phyloP scores from a whole-genome alignment of 2,888 invertebrate species.

The Lochmaea capreae region DNA sequence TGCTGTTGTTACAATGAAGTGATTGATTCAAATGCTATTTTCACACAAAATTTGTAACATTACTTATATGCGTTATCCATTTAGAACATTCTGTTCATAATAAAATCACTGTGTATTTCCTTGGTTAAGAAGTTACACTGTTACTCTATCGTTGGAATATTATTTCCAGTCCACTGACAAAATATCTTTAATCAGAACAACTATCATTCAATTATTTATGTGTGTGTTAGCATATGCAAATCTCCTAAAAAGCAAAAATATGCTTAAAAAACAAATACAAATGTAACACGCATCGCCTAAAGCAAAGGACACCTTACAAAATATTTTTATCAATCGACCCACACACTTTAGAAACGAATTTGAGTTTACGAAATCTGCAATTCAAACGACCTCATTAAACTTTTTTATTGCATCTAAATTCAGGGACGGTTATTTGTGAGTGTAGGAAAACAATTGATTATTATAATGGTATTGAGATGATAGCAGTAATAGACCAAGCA shows the following conservation, averaged over 20 bases:
- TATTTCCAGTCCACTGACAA: no score
- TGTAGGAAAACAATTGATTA: not conserved
- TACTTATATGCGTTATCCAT: no score
- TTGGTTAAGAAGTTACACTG: no score
- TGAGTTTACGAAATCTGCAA: not conserved
- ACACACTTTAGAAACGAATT: constrained; percentile 3
- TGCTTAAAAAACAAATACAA: not conserved
- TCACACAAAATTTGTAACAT: no score
- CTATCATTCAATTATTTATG: not conserved
- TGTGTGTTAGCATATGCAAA: not conserved
- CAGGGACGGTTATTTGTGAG: not conserved
- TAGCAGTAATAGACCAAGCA: no score
- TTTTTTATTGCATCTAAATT: constrained; percentile 9
- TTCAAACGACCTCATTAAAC: constrained; percentile 6
- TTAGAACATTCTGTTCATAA: no score
- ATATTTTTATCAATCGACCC: constrained; percentile 12
- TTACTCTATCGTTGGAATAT: no score
- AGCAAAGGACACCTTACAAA: constrained; percentile 9
- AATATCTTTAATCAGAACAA: not conserved
- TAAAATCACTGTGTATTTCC: no score
- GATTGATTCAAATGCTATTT: no score
- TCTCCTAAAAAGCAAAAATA: not conserved
- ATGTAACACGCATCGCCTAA: not conserved
- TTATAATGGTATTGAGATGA: not conserved
- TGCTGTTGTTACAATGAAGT: no score